Percentiles rank a stretch among this genome's conserved stretches.
Conservation (phyloP, 2,797 vertebrate species). For the Pangasius krempfi region DNA sequence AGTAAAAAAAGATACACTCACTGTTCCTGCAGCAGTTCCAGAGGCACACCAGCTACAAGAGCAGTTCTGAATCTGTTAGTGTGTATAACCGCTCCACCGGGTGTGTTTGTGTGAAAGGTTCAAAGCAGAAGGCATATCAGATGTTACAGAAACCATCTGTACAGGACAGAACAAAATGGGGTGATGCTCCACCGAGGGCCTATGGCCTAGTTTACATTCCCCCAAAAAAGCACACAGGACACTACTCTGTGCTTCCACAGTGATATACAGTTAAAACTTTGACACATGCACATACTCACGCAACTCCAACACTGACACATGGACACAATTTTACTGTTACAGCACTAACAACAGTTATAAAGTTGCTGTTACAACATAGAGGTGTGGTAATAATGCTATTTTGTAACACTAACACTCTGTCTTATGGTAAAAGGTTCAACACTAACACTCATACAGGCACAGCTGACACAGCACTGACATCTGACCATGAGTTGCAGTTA, state of each 20-base stretch:
- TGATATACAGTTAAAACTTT: background rate
- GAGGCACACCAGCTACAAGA: background rate
- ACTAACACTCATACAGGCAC: background rate
- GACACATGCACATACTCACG: background rate
- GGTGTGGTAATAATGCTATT: background rate
- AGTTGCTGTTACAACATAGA: background rate
- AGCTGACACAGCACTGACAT: background rate
- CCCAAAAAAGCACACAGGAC: background rate
- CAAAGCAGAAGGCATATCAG: constrained; percentile 28
- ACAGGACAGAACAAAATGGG: constrained; percentile 19
- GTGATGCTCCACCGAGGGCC: constrained; percentile 1
- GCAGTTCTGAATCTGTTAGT: constrained; percentile 19
- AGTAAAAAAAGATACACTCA: background rate
- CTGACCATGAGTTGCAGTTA: background rate
- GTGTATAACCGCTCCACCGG: background rate
- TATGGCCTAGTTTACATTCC: constrained; percentile 6
- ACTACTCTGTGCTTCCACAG: background rate
- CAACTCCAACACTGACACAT: background rate
- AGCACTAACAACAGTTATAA: background rate
- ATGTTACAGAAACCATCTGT: background rate
- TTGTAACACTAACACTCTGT: background rate
- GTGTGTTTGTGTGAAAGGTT: constrained; percentile 22
- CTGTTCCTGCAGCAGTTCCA: background rate
- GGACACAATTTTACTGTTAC: background rate
- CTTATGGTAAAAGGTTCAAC: background rate